Evolutionary conservation across 2,113 vertebrate genomes (phyloP), one percentile per base, ranked within the genome.

Genomic region (Mormyrus lacerda): DNA sequence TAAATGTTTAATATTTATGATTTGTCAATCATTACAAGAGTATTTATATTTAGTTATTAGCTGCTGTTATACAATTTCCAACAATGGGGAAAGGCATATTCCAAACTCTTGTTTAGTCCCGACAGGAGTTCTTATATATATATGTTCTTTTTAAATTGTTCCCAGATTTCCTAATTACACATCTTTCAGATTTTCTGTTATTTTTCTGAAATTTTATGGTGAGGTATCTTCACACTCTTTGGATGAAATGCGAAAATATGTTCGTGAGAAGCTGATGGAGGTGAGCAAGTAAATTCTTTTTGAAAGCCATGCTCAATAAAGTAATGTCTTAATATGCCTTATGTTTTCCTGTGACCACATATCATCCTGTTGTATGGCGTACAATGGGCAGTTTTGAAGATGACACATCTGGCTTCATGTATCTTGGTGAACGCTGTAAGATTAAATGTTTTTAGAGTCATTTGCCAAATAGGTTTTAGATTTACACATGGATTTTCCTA

Each of bases 321-420:
- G 93, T 91, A 91, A 91, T 90, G 84, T 89, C 88, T 90, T 91
- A 92, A 93, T 91, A 87, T 90, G 89, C 24, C 0, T 87, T 89
- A 51, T 89, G 88, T 87, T 83, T 89, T 65, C 45, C 10, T 84
- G 69, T 89, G 76, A 39, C 35, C 69, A 90, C 89, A 51, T 42
- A 89, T 89, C 79, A 85, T 87, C 73, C 90, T 89, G 84, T 90
- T 87, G 44, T 85, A 47, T 11, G 44, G 6, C 3, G 17, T 47
- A 45, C 79, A n/a, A 1, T n/a, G 13, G n/a, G 65, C 13, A 73
- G 35, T 35, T 13, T 73, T 73, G 65, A 73, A 73, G 27, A 73
- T 3, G 27, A 73, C 65, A 15, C 65, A 35, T 73, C 10, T 15
- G 65, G 65, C 13, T 35, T 73, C 13, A 73, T 73, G 27, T 35